These are phyloP conservation scores for Etheostoma spectabile DNA, from an alignment of 2,113 vertebrate species.

Conservation along the genomic window DNA sequence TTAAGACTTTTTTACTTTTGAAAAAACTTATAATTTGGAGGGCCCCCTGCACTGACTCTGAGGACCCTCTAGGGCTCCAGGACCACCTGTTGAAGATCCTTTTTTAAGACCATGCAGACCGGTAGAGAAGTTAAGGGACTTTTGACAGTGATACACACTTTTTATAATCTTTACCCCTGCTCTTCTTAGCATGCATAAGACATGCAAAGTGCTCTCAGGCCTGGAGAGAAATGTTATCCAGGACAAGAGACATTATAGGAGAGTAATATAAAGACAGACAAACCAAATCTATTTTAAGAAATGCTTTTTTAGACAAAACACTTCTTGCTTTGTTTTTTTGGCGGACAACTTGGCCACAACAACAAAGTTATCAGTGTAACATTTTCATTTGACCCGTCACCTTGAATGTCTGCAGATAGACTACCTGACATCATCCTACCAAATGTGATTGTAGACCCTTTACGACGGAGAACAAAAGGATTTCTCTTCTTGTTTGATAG, in stretches of 20 bases:
- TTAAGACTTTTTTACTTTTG: too few relatives aligned
- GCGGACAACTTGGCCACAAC: not conserved
- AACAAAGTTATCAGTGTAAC: slow-evolving; percentile 32
- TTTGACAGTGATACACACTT: slow-evolving; percentile 2
- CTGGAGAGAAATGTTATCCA: slow-evolving; percentile 37
- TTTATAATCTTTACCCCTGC: slow-evolving; percentile 1
- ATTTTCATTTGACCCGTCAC: slow-evolving; percentile 26
- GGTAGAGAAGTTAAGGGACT: not conserved
- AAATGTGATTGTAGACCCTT: slow-evolving; percentile 24
- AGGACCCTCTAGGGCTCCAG: too few relatives aligned
- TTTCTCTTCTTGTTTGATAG: slow-evolving; percentile 21
- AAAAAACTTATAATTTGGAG: too few relatives aligned
- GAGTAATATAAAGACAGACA: slow-evolving; percentile 16
- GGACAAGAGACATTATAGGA: slow-evolving; percentile 32
- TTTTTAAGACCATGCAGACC: slow-evolving; percentile 12
- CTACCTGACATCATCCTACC: slow-evolving; percentile 22
- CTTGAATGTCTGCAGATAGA: slow-evolving; percentile 47
- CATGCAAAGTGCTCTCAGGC: slow-evolving; percentile 16
- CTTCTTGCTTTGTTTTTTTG: not conserved
- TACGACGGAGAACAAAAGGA: slow-evolving; percentile 15
- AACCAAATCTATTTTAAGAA: slow-evolving; percentile 33
- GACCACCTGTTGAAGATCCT: too few relatives aligned
- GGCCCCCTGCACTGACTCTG: too few relatives aligned
- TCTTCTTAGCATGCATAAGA: slow-evolving; percentile 44
- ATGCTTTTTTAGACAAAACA: not conserved